These are phyloP conservation scores for Drosophila serrata DNA, from an alignment of 1,140 invertebrate genomes.

Conservation along the genomic window DNA sequence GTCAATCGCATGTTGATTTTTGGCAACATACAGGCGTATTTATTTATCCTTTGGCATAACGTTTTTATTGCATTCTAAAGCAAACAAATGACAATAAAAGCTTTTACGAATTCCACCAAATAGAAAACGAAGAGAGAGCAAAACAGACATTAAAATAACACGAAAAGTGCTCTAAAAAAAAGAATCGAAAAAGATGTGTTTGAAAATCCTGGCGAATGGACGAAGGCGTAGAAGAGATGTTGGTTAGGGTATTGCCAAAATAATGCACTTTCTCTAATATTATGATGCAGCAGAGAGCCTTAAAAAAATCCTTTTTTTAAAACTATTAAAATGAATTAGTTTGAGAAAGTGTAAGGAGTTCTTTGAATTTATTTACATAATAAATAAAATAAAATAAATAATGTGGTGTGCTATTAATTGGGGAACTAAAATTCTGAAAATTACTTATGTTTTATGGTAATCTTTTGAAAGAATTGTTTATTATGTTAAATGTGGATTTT, in stretches of 20 bases:
- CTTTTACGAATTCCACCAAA: slow-evolving; percentile 41
- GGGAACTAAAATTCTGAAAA: neutral
- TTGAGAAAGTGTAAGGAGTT: neutral
- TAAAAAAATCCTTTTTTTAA: neutral
- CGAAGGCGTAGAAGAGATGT: neutral
- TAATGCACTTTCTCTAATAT: neutral
- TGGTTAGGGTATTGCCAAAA: slow-evolving; percentile 3
- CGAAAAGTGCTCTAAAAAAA: slow-evolving; percentile 9
- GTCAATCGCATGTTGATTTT: slow-evolving; percentile 51
- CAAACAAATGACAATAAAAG: slow-evolving; percentile 72
- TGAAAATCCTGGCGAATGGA: neutral
- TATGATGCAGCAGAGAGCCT: neutral
- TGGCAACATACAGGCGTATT: slow-evolving; percentile 55
- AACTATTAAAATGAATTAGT: accelerated
- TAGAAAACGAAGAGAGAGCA: slow-evolving; percentile 3
- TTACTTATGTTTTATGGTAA: neutral
- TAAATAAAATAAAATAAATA: neutral
- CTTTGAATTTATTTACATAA: neutral
- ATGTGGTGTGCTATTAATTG: neutral
- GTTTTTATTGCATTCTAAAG: slow-evolving; percentile 74
- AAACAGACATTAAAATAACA: slow-evolving; percentile 41
- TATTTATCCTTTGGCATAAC: slow-evolving; percentile 65
- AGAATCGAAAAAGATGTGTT: slow-evolving; percentile 16
- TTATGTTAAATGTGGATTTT: neutral
- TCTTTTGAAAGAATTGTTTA: neutral